phyloP scores from a whole-genome alignment of 2,113 vertebrate species.

The Osmerus mordax region DNA sequence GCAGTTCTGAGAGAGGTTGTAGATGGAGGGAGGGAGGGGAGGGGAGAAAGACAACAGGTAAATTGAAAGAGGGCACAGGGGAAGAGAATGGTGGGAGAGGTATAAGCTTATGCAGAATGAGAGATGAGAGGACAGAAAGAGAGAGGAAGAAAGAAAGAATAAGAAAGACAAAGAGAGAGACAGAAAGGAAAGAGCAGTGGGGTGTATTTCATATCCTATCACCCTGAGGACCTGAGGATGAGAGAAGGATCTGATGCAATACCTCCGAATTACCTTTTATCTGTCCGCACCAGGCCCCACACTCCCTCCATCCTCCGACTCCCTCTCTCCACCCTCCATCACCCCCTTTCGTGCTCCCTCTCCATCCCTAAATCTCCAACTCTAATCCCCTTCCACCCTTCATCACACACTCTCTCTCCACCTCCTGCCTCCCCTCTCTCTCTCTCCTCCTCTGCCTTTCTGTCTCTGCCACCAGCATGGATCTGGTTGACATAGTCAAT shows the following conservation, averaged over 20 bases:
- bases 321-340: not conserved
- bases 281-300: conserved; percentile 18
- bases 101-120: not conserved
- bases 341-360: too few species aligned
- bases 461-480: too few species aligned
- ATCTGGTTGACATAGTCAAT: conserved; percentile 42
- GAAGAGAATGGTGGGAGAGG: not conserved
- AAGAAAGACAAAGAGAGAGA: not conserved
- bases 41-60: not conserved
- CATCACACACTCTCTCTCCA: too few species aligned
- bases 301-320: conserved; percentile 9
- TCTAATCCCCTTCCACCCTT: too few species aligned
- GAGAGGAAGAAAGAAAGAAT: not conserved
- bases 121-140: not conserved
- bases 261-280: conserved; percentile 34
- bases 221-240: conserved; percentile 3
- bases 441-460: too few species aligned
- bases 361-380: too few species aligned
- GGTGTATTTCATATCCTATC: not conserved
- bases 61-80: conserved; percentile 2
- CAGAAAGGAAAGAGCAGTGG: not conserved
- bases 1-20: not conserved
- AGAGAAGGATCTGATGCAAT: conserved; percentile 4
- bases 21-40: conserved; percentile 5
- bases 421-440: too few species aligned